Evolutionary conservation across 2,113 vertebrate species (phyloP).

Genomic region (Acanthochromis polyacanthus): DNA sequence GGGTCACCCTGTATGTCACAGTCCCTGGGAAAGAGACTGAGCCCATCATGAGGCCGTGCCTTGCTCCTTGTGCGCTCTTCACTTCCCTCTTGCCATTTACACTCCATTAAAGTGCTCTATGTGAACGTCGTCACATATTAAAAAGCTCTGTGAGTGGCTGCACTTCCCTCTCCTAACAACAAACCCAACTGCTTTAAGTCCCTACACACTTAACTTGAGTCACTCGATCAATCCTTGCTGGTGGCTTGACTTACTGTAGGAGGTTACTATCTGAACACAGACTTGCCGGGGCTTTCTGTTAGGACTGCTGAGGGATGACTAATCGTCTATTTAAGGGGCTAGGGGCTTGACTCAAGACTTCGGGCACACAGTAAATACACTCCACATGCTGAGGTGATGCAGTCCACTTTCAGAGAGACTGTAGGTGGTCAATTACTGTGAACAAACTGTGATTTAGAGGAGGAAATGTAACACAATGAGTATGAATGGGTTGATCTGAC

Average conservation of each 20-base stretch:
- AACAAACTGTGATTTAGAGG: constrained; percentile 8
- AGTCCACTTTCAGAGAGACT: constrained; percentile 44
- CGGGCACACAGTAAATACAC: constrained; percentile 47
- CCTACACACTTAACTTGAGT: constrained; percentile 39
- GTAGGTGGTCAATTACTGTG: constrained; percentile 46
- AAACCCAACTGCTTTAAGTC: constrained; percentile 23
- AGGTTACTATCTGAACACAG: constrained; percentile 44
- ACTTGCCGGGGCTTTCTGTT: constrained; percentile 46
- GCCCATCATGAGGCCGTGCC: neutral
- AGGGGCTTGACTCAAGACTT: constrained; percentile 47
- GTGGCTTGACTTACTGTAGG: constrained; percentile 49
- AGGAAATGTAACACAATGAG: constrained; percentile 17
- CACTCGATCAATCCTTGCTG: constrained; percentile 52
- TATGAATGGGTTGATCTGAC: constrained; percentile 4
- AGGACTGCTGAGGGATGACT: constrained; percentile 66
- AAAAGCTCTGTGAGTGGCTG: constrained; percentile 21
- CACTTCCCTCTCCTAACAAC: constrained; percentile 15
- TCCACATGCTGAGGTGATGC: constrained; percentile 45
- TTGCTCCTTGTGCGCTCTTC: neutral
- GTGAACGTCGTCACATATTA: constrained; percentile 18
- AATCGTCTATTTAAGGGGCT: constrained; percentile 72
- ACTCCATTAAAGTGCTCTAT: constrained; percentile 28
- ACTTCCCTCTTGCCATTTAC: constrained; percentile 10
- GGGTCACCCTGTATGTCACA: too few relatives aligned
- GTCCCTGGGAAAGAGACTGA: constrained; percentile 22